Base-by-base conservation (phyloP, 2,888 invertebrate genomes). In the Colostygia pectinataria region DNA sequence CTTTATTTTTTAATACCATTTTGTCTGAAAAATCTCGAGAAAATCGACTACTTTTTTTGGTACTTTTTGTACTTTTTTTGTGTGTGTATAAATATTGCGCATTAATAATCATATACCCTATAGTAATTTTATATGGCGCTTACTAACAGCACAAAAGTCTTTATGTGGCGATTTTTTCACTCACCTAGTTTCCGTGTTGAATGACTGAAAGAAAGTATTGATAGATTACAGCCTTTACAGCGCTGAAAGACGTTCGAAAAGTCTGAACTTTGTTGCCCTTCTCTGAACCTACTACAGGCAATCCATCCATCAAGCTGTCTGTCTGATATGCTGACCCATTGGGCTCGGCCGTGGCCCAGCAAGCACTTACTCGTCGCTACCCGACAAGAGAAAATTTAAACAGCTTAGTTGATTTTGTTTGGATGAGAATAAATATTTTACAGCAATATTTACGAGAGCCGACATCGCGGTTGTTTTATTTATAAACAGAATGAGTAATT, bases 241-340 rank as follows among this genome's bases (percentile, higher is more conserved):
- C 10, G 14, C 36, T 15, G 15, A 44, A 34, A 43, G 38, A 43
- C 8, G 28, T 47, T 15, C 20, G 40, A 44, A 50, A 41, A 50
- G 43, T 45, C 39, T 50, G 53, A 41, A 44, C 53, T 18, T 24
- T 9, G 33, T 20, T 32, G 43, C 50, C 52, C 42, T 32, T 45
- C 38, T 14, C 46, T 37, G 15, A 43, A 25, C 55, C 41, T 54
- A 55, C 57, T 55, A 55, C 59, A 38, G 55, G 63, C 65, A 60
- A 75, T 75, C 74, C 70, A 75, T 75, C 76, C 71, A 76, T 75
- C 76, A 75, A 70, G 52, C 72, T 74, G 75, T 72, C 76, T 57
- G 51, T 63, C 63, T 55, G 68, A 70, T 68, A n/a, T n/a, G n/a
- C n/a, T n/a, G 73, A 66, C 67, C 73, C 60, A 55, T 61, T 54